Conservation (phyloP, 1,140 invertebrate genomes). For the Diorhabda sublineata region DNA sequence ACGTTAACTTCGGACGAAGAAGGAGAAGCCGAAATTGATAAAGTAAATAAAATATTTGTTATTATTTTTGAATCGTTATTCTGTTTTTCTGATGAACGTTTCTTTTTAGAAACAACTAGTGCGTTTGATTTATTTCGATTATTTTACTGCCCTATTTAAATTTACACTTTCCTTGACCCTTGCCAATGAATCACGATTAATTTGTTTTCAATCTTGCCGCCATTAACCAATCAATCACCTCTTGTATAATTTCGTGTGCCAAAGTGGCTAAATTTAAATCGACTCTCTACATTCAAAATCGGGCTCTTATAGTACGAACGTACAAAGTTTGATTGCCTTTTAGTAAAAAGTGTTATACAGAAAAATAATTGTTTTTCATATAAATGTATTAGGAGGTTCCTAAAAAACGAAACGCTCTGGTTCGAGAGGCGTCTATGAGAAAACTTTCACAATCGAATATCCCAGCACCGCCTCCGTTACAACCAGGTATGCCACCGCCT, state of each 20-base stretch:
- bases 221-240: neutral
- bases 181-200: neutral
- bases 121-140: too few relatives aligned
- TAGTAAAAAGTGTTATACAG: too few relatives aligned
- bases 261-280: neutral
- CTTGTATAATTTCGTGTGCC: neutral
- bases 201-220: neutral
- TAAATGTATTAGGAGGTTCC: slow-evolving; percentile 32
- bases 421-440: slow-evolving; percentile 43
- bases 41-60: slow-evolving; percentile 18
- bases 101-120: neutral
- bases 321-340: too few relatives aligned
- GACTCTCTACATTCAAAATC: too few relatives aligned
- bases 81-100: neutral
- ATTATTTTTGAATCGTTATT: neutral
- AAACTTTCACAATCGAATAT: slow-evolving; percentile 50
- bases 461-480: slow-evolving; percentile 68
- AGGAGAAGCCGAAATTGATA: slow-evolving; percentile 32
- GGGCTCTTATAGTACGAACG: too few relatives aligned
- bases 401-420: slow-evolving; percentile 37
- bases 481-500: slow-evolving; percentile 65
- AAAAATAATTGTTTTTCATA: neutral
- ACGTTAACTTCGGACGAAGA: slow-evolving; percentile 19
- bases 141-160: too few relatives aligned
- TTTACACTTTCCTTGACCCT: neutral